These are phyloP conservation scores for Jaculus jaculus DNA, from an alignment of 2,113 vertebrate genomes.

Conservation along the genomic window DNA sequence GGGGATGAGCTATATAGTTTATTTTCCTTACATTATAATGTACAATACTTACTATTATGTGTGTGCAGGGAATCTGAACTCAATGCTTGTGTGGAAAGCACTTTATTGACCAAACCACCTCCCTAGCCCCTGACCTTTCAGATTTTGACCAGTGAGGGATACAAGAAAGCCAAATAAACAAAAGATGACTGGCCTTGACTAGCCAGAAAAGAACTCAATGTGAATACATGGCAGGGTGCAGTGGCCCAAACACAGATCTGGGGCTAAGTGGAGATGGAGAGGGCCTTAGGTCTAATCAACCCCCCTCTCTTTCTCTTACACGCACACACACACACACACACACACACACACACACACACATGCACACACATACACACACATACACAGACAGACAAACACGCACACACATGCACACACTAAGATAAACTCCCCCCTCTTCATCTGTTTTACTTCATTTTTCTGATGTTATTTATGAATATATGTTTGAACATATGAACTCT, in stretches of 20 bases:
- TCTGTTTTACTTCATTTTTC: not conserved
- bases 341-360: not conserved
- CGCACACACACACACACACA: not conserved
- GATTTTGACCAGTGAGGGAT: not conserved
- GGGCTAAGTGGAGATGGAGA: rapidly evolving
- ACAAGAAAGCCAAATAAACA: not conserved
- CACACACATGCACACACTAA: too few relatives aligned
- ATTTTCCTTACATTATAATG: not conserved
- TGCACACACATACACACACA: not conserved
- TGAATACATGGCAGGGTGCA: not conserved
- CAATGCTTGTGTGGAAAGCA: too few relatives aligned
- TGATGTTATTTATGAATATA: not conserved
- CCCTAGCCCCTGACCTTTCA: not conserved
- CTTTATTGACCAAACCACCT: too few relatives aligned
- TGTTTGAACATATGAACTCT: not conserved
- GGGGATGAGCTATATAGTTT: not conserved
- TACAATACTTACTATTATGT: not conserved
- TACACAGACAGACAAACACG: not conserved
- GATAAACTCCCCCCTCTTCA: not conserved
- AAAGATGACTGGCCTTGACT: not conserved
- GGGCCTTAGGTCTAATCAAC: not conserved
- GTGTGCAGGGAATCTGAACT: too few relatives aligned
- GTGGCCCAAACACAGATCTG: not conserved
- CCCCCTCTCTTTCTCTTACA: too few relatives aligned
- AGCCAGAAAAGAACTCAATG: not conserved